phyloP scores from a whole-genome alignment of 2,797 vertebrate genomes.

The Melanotaenia pygmaea region DNA sequence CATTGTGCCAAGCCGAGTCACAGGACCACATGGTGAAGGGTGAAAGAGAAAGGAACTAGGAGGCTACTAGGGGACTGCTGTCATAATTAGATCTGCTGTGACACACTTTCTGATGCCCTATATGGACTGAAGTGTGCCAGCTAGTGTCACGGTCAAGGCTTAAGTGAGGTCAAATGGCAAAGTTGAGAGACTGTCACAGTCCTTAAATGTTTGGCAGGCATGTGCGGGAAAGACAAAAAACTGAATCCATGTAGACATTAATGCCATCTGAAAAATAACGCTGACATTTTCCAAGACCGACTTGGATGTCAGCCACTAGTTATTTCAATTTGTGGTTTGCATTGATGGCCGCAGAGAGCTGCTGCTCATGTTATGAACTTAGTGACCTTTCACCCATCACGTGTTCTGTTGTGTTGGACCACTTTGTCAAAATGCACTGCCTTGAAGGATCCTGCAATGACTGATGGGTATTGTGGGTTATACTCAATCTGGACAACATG shows the following conservation, averaged over 20 bases:
- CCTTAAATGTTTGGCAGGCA: neutral
- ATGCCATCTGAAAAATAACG: slow-evolving; percentile 40
- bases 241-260: slow-evolving; percentile 23
- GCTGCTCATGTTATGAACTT: neutral
- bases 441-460: slow-evolving; percentile 6
- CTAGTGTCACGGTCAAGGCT: slow-evolving; percentile 27
- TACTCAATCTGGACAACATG: slow-evolving; percentile 21
- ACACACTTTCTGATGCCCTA: slow-evolving; percentile 56
- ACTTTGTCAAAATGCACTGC: neutral
- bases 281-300: slow-evolving; percentile 34
- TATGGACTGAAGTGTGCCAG: slow-evolving; percentile 48
- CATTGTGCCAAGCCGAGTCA: slow-evolving; percentile 31
- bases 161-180: slow-evolving; percentile 49
- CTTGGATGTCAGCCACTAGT: slow-evolving; percentile 34
- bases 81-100: slow-evolving; percentile 67
- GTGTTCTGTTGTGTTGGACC: neutral
- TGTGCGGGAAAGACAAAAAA: slow-evolving; percentile 21
- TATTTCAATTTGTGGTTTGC: slow-evolving; percentile 29
- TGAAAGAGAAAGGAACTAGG: slow-evolving; percentile 17
- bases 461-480: neutral
- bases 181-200: slow-evolving; percentile 25
- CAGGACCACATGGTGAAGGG: slow-evolving; percentile 10
- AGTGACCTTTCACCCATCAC: slow-evolving; percentile 2
- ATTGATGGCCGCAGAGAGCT: slow-evolving; percentile 11
- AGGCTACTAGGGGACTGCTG: slow-evolving; percentile 41